phyloP scores from a whole-genome alignment of 2,888 invertebrate species.

The Cinara cedri region DNA sequence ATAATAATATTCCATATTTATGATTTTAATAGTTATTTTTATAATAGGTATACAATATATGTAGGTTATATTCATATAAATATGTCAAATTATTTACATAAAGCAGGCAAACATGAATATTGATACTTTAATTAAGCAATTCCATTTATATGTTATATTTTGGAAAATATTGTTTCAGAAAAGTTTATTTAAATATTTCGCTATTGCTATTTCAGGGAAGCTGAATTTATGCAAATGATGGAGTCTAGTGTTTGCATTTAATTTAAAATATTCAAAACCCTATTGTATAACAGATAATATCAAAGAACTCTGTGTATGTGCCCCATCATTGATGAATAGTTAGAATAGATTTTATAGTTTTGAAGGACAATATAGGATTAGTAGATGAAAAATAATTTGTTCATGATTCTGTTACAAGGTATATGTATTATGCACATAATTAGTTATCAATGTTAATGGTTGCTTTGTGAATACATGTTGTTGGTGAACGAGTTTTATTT shows the following conservation, averaged over 20 bases:
- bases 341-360: constrained; percentile 24
- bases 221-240: constrained; percentile 54
- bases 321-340: constrained; percentile 26
- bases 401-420: constrained; percentile 34
- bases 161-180: background rate
- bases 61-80: too few species aligned
- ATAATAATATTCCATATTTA: too few species aligned
- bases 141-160: too few species aligned
- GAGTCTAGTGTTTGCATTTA: background rate
- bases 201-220: constrained; percentile 47
- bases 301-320: background rate
- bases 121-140: background rate
- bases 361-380: constrained; percentile 4
- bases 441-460: constrained; percentile 18
- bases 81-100: background rate
- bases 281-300: constrained; percentile 14
- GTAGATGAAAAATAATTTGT: constrained; percentile 13
- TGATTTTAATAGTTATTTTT: too few species aligned
- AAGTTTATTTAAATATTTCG: constrained; percentile 24
- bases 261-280: constrained; percentile 21
- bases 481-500: constrained; percentile 17
- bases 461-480: constrained; percentile 28
- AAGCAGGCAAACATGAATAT: background rate
- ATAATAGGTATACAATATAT: too few species aligned
- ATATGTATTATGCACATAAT: background rate